Percentiles rank a stretch among this genome's conserved stretches.
Conservation (phyloP, 2,797 vertebrate species). For the Chiloscyllium punctatum region DNA sequence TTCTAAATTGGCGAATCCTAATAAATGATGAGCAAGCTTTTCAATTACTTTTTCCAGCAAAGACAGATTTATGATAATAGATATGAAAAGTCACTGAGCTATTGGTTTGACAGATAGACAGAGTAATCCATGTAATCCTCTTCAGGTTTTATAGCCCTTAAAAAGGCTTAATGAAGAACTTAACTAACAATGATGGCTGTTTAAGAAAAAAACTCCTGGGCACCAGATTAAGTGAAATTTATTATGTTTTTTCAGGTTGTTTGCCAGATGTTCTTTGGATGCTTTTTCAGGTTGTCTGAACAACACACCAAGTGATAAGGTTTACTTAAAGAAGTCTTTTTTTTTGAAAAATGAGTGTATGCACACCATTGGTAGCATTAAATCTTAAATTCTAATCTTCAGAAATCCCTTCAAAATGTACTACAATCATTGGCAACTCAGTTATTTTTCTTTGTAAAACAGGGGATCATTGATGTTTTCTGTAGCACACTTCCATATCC, state of each 20-base stretch:
- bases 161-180: conserved; percentile 37
- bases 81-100: background rate
- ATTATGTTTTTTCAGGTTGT: conserved; percentile 52
- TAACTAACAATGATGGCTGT: conserved; percentile 37
- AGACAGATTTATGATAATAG: conserved; percentile 11
- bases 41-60: background rate
- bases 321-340: background rate
- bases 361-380: conserved; percentile 49
- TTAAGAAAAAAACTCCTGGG: conserved; percentile 47
- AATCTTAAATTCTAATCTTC: conserved; percentile 48
- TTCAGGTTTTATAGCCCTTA: conserved; percentile 36
- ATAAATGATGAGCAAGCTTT: background rate
- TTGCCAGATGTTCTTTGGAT: conserved; percentile 60
- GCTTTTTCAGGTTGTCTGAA: conserved; percentile 51
- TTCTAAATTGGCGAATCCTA: background rate
- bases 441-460: conserved; percentile 43
- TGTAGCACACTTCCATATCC: conserved; percentile 42
- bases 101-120: conserved; percentile 30
- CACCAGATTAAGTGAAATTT: conserved; percentile 50
- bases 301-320: conserved; percentile 50
- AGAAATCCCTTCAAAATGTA: conserved; percentile 53
- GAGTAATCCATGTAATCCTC: conserved; percentile 36
- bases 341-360: conserved; percentile 47
- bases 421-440: conserved; percentile 44
- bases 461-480: conserved; percentile 43